phyloP scores from a whole-genome alignment of 2,888 invertebrate species.

The Cheilosia scutellata region DNA sequence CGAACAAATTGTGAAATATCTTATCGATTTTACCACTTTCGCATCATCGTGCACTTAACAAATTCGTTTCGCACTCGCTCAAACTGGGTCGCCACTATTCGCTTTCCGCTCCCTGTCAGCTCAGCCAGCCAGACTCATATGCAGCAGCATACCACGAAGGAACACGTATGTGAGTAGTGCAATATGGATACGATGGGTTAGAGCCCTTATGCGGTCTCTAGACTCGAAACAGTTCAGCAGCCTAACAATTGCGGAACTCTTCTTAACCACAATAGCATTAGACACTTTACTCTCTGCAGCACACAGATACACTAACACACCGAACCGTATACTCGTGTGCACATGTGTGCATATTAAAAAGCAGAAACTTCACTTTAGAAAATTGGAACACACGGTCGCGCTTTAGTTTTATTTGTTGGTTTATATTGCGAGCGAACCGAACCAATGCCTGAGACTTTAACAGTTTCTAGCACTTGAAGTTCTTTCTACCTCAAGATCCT shows the following conservation, averaged over 20 bases:
- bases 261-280: conserved; percentile 75
- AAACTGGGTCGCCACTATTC: conserved; percentile 67
- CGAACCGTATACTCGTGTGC: conserved; percentile 4
- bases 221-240: conserved; percentile 73
- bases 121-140: conserved; percentile 41
- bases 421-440: conserved; percentile 51
- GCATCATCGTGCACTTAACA: conserved; percentile 73
- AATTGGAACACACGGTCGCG: conserved; percentile 74
- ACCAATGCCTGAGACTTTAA: conserved; percentile 62
- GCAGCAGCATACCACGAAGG: conserved; percentile 14
- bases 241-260: conserved; percentile 76
- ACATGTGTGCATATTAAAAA: conserved; percentile 44
- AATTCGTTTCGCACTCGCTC: conserved; percentile 73
- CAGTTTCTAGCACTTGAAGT: conserved; percentile 67
- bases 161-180: neutral
- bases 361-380: conserved; percentile 64
- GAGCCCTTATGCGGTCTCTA: conserved; percentile 72
- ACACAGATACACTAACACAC: conserved; percentile 37
- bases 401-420: conserved; percentile 65
- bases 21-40: conserved; percentile 75
- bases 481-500: conserved; percentile 49
- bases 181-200: conserved; percentile 63
- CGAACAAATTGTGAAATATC: conserved; percentile 59
- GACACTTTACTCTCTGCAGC: conserved; percentile 66
- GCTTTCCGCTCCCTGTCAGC: conserved; percentile 11